Evolutionary conservation across 2,797 vertebrate species (phyloP), one percentile per base, ranked within the genome.

Genomic region (Ciconia nigra): DNA sequence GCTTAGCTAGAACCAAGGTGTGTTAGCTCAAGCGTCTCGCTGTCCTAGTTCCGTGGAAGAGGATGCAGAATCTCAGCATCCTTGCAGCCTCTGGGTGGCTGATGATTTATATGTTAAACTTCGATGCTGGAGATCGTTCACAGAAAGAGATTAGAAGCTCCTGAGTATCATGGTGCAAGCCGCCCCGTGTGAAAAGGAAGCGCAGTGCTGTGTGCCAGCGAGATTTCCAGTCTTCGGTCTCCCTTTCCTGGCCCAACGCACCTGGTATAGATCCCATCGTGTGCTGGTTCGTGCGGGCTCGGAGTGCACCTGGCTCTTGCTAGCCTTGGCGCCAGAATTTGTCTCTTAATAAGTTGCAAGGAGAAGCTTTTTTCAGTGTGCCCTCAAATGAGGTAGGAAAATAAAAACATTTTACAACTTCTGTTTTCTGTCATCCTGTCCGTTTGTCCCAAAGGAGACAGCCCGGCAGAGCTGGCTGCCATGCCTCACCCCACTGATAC

Each of bases 221-320:
- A 24, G 14, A 6, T 16, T n/a, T 28, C 9, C 41, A 19, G 22
- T 8, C 39, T 15, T 47, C 11, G 4, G n/a, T 7, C 24, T 82
- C 73, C 62, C 35, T 41, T 15, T 1, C 15, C 54, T 13, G 18
- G 42, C n/a, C 37, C 21, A 12, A 28, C 3, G 2, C 9, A 1
- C 46, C 33, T 16, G 35, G 17, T 15, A 3, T 2, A 1, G 66
- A 8, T 49, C 69, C 71, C 4, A 0, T 7, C 1, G 0, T 2
- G 19, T 11, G 0, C 44, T 4, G 76, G 11, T 24, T n/a, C 41
- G 6, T 24, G 6, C 2, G 7, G 70, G 79, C 41, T 44, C 1
- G 1, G 11, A 49, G 65, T 3, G 9, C 46, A 10, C 13, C 47
- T 13, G 59, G 29, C 20, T 55, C 7, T 19, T 42, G 52, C 52